A percentile compares a stretch with the other conserved stretches of the same genome.
These are phyloP conservation scores for Lacanobia wlatinum DNA, from an alignment of 2,888 invertebrate genomes.

Conservation along the genomic window DNA sequence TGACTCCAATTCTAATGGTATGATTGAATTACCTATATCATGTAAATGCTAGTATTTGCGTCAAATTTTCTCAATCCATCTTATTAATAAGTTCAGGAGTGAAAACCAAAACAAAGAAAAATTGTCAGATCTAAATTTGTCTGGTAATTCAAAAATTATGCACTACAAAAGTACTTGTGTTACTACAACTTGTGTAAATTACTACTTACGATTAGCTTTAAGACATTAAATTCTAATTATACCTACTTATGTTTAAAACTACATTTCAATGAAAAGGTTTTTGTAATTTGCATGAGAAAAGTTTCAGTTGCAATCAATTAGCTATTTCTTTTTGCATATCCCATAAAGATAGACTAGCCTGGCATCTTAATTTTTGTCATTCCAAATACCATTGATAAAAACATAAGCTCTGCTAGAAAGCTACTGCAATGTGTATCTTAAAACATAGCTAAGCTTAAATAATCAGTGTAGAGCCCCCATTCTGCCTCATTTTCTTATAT, in stretches of 20 bases:
- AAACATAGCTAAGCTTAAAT: not conserved
- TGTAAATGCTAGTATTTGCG: not conserved
- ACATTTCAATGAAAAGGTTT: not conserved
- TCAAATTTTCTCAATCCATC: not conserved
- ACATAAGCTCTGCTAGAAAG: conserved; percentile 1
- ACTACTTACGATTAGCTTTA: not conserved
- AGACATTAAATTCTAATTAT: too few species aligned
- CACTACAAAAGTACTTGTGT: not conserved
- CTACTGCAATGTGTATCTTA: not conserved
- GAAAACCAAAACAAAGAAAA: not conserved
- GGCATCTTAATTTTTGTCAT: not conserved
- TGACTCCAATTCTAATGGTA: conserved; percentile 76
- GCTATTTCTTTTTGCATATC: not conserved
- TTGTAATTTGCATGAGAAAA: not conserved
- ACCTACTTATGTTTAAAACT: too few species aligned
- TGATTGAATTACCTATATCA: conserved; percentile 5
- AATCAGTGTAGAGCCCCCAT: not conserved
- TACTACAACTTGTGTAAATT: not conserved
- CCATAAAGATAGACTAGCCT: not conserved
- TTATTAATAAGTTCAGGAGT: not conserved
- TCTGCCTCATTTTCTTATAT: not conserved
- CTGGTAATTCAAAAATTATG: too few species aligned
- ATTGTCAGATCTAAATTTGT: too few species aligned
- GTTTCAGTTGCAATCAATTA: not conserved
- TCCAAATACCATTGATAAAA: not conserved